A percentile compares a stretch with the other conserved stretches of the same genome.
Conservation (phyloP, 1,140 invertebrate genomes). For the Episyrphus balteatus region DNA sequence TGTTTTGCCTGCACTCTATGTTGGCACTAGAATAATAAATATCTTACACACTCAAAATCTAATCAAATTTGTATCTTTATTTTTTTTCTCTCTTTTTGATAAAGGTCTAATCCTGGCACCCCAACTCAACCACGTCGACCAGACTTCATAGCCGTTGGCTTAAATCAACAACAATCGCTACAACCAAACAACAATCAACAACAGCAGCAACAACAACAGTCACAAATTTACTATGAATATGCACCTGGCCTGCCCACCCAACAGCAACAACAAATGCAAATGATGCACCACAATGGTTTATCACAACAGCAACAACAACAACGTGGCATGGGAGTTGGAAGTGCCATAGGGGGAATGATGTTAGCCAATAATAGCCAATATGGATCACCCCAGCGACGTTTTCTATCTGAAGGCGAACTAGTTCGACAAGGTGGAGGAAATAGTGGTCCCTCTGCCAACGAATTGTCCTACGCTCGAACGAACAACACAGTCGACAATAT, state of each 20-base stretch:
- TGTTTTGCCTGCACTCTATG: too few species aligned
- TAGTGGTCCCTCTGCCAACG: conserved; percentile 29
- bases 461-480: conserved; percentile 43
- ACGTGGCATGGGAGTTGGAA: conserved; percentile 11
- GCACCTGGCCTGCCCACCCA: conserved; percentile 31
- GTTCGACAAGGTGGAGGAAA: conserved; percentile 49
- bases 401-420: conserved; percentile 74
- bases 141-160: conserved; percentile 65
- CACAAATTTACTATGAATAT: conserved; percentile 43
- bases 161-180: conserved; percentile 24
- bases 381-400: conserved; percentile 66
- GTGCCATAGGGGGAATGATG: conserved; percentile 11
- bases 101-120: conserved; percentile 78
- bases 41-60: neutral
- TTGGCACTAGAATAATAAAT: neutral
- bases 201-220: conserved; percentile 16
- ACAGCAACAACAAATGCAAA: conserved; percentile 25
- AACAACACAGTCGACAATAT: conserved; percentile 55
- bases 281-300: conserved; percentile 2
- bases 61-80: conserved; percentile 4
- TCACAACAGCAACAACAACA: conserved; percentile 11
- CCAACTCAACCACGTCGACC: conserved; percentile 74
- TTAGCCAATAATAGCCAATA: conserved; percentile 29
- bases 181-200: conserved; percentile 15
- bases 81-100: conserved; percentile 15